Base-by-base conservation (phyloP, 64 coral and sea anemone species). In the Anthopleura sola region DNA sequence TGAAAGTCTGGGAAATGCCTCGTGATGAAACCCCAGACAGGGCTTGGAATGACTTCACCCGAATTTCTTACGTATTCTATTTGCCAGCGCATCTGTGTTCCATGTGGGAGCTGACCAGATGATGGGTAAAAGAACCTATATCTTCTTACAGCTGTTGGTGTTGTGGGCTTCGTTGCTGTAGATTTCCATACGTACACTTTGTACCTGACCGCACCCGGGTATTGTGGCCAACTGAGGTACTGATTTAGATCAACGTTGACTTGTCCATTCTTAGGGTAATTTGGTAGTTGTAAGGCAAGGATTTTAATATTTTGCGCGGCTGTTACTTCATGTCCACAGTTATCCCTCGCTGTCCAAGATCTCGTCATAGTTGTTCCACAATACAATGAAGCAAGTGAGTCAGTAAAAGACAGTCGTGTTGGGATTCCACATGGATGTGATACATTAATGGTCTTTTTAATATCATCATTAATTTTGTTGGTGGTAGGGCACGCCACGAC, bases 11-110 rank as follows among this genome's bases (percentile, higher is more conserved):
- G 88, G 36, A 78, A 95, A 5, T 88, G 83, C 76, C 93, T 83
- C 34, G 93, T 95, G 68, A 77, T 51, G 49, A 95, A 95, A 36
- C 93, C 93, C 93, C 93, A 95, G 18, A 91, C 39, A 2, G 93
- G 93, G 80, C 93, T 88, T 4, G 93, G 93, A 31, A 95, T 88
- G 38, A 88, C 40, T 56, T 55, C 24, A 31, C 93, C 89, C 3
- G 89, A 95, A 24, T n/a, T 75, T 37, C 81, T 38, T 2, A 95
- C 77, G 76, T 91, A 95, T 47, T 88, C 66, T 32, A 95, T 75
- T 88, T 91, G 86, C 93, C 93, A 95, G 3, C 88, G 56, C 71
- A 95, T 91, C 49, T 68, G 16, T 34, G 81, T 95, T 50, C 86
- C 83, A 17, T 85, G 85, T 57, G 93, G 89, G 78, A 87, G 91